Base-by-base conservation (phyloP, 2,797 vertebrate species). In the Gephyroberyx darwinii region DNA sequence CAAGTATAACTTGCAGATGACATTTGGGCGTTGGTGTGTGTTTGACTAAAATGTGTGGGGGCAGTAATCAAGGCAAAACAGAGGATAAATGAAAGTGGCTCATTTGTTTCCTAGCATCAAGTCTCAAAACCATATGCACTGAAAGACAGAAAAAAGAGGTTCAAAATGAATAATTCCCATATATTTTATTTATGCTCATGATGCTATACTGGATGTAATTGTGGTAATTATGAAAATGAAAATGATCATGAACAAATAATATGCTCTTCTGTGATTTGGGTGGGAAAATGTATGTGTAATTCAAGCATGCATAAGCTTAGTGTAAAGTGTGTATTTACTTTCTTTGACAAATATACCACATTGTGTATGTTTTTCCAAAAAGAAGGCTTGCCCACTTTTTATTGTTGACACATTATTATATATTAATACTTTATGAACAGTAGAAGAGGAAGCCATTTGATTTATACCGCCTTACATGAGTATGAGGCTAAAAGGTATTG, bases 1-100 rank as follows among this genome's bases (percentile, higher is more conserved):
- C 79, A 73, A 77, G 75, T 78, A 74, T 57, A 81, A 75, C 74
- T 82, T 83, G 78, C 84, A 79, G 82, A 83, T 88, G 76, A 86
- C 82, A 78, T 82, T 77, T 77, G 31, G 77, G 77, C 37, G 52
- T 67, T 43, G 56, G 71, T 79, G 77, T 82, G 84, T 77, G 75
- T 85, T 85, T 89, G 85, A 84, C 85, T 80, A 35, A 83, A 60
- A 81, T 52, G 61, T 76, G 78, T 78, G 73, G 75, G 84, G 81
- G 72, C 75, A 74, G 75, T 87, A 81, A 88, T 86, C 81, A 84
- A 68, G 85, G 64, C 69, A 87, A 83, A 77, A 78, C 19, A 1
- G 56, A 62, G 69, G 58, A 80, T 66, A 84, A 83, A 87, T 75
- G 69, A 80, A 86, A 87, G 75, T 78, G 51, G 17, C 68, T 68